These are phyloP conservation scores for Lycia hirtaria DNA, from an alignment of 2,888 invertebrate species.

Conservation along the genomic window DNA sequence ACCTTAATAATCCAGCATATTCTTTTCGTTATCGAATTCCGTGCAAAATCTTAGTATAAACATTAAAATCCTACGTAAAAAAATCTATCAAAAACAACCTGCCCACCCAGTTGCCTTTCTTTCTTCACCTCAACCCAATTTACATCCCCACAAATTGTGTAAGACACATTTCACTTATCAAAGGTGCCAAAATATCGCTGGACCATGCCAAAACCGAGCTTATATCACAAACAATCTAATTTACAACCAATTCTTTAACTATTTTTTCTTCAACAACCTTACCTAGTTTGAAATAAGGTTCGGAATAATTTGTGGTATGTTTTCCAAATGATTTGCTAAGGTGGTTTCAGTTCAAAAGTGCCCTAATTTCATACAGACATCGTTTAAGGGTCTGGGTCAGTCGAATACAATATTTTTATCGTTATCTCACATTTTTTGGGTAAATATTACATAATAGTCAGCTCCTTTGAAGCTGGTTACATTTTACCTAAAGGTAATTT, in stretches of 20 bases:
- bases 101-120: background rate
- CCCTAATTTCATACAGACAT: slow-evolving; percentile 50
- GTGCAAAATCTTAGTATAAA: too few species aligned
- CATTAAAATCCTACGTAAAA: background rate
- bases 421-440: slow-evolving; percentile 39
- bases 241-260: background rate
- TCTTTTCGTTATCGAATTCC: too few species aligned
- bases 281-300: background rate
- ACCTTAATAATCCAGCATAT: too few species aligned
- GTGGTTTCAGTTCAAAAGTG: slow-evolving; percentile 27
- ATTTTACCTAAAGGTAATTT: slow-evolving; percentile 1
- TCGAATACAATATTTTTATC: slow-evolving; percentile 39
- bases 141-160: slow-evolving; percentile 40
- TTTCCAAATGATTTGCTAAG: slow-evolving; percentile 1
- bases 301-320: background rate
- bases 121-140: slow-evolving; percentile 31
- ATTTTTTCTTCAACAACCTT: slow-evolving; percentile 4
- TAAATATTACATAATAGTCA: slow-evolving; percentile 13
- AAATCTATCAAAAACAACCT: background rate
- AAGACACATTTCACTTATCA: slow-evolving; percentile 36
- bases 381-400: slow-evolving; percentile 40
- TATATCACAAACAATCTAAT: slow-evolving; percentile 7
- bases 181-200: slow-evolving; percentile 30
- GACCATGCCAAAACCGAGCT: slow-evolving; percentile 35
- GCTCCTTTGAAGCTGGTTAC: slow-evolving; percentile 19